Evolutionary conservation across 2,797 vertebrate genomes (phyloP).

Genomic region (Sitta carolinensis): DNA sequence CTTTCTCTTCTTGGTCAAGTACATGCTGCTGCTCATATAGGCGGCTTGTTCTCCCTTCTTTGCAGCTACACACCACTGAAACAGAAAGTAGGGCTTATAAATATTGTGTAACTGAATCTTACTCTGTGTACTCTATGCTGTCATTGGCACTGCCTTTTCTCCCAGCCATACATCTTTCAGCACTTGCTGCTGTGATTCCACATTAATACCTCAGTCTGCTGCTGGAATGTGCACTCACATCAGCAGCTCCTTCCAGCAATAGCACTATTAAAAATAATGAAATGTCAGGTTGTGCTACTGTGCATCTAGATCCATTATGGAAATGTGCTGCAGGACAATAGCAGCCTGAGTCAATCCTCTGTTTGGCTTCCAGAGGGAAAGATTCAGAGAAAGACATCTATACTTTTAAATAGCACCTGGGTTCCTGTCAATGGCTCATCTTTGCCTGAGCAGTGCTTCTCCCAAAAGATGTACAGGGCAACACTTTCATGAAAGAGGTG

Average conservation of each 20-base stretch:
- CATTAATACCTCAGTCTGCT: background rate
- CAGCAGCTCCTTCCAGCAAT: slow-evolving; percentile 33
- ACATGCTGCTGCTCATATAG: background rate
- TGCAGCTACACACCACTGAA: background rate
- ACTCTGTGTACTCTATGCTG: background rate
- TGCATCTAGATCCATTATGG: slow-evolving; percentile 2
- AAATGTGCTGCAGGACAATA: background rate
- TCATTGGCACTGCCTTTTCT: slow-evolving; percentile 17
- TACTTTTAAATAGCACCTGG: background rate
- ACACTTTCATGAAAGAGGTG: background rate
- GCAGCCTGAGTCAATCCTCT: background rate
- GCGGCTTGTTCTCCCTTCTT: background rate
- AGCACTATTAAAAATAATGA: slow-evolving; percentile 49
- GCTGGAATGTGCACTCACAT: background rate
- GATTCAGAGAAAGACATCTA: background rate
- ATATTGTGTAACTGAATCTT: slow-evolving; percentile 20
- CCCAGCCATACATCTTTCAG: slow-evolving; percentile 7
- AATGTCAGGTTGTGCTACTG: slow-evolving; percentile 15
- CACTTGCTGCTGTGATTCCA: background rate
- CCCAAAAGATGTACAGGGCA: background rate
- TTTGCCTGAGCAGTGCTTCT: background rate
- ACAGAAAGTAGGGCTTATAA: background rate
- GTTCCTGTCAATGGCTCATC: background rate
- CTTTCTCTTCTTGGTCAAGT: background rate
- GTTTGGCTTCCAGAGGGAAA: background rate